A percentile compares a stretch with the other conserved stretches of the same genome.
These are phyloP conservation scores for Mormyrus iriodes DNA, from an alignment of 2,113 vertebrate species.

Conservation along the genomic window DNA sequence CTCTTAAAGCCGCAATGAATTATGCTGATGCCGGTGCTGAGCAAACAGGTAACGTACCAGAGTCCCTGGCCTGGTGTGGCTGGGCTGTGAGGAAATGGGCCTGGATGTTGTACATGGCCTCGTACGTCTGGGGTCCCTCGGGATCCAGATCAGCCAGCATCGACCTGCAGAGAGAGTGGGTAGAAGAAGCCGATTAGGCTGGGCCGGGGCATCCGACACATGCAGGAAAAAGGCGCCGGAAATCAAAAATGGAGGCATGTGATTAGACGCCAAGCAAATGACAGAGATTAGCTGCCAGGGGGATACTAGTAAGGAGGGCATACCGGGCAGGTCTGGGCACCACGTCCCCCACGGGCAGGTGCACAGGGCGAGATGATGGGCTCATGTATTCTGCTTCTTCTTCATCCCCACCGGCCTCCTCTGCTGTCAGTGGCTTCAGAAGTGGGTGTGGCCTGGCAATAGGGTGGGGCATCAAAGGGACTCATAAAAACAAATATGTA, in stretches of 20 bases:
- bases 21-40: background rate
- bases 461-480: background rate
- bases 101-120: conserved; percentile 91
- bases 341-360: conserved; percentile 48
- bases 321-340: conserved; percentile 56
- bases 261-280: background rate
- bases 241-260: background rate
- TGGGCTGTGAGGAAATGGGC: conserved; percentile 59
- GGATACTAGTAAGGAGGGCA: background rate
- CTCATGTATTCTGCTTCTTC: conserved; percentile 94
- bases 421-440: conserved; percentile 64
- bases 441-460: conserved; percentile 64
- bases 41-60: conserved; percentile 59
- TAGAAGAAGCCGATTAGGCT: background rate
- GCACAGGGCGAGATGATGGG: conserved; percentile 78
- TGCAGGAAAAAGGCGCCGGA: background rate
- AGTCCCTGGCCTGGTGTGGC: conserved; percentile 55
- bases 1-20: background rate
- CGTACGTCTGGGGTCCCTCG: conserved; percentile 72
- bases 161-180: conserved; percentile 36
- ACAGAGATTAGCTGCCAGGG: background rate
- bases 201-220: background rate
- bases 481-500: background rate
- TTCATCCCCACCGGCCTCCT: conserved; percentile 67
- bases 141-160: conserved; percentile 62